phyloP scores from a whole-genome alignment of 2,797 vertebrate species.

The Sebastes oblongus region DNA sequence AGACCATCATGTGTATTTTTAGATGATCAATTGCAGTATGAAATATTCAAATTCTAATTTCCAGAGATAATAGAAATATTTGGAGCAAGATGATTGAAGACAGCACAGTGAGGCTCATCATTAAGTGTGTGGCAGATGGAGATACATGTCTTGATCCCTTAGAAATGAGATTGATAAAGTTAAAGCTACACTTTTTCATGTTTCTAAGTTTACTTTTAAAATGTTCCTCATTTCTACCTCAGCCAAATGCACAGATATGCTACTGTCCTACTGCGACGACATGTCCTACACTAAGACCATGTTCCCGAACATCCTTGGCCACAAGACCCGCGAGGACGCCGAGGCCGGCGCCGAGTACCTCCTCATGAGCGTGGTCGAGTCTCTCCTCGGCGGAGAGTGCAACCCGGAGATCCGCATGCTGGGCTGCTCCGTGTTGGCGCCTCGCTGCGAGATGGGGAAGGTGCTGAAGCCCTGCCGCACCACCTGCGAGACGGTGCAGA shows the following conservation, averaged over 20 bases:
- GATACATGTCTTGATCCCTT: conserved; percentile 2
- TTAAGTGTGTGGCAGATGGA: conserved; percentile 33
- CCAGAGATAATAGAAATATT: conserved; percentile 74
- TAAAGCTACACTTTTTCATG: background rate
- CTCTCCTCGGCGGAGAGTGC: conserved; percentile 89
- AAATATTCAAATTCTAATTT: conserved; percentile 82
- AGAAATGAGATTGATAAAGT: background rate
- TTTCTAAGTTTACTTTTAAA: background rate
- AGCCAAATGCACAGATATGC: conserved; percentile 85
- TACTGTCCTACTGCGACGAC: conserved; percentile 87
- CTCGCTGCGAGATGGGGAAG: conserved; percentile 83
- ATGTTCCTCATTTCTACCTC: background rate
- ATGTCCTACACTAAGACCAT: conserved; percentile 84
- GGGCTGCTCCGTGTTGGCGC: conserved; percentile 91
- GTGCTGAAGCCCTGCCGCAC: conserved; percentile 85
- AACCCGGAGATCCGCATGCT: conserved; percentile 90
- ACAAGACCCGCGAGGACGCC: conserved; percentile 81
- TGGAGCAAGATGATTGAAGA: conserved; percentile 51
- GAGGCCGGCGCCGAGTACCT: conserved; percentile 90
- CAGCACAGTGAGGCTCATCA: conserved; percentile 17
- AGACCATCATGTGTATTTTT: conserved; percentile 68
- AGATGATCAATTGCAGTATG: conserved; percentile 74
- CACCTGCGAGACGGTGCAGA: conserved; percentile 83
- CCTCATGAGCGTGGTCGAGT: conserved; percentile 88
- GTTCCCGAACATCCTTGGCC: conserved; percentile 89